Evolutionary conservation across 2,797 vertebrate genomes (phyloP), one percentile per base, ranked within the genome.

Genomic region (Sebastes minor): DNA sequence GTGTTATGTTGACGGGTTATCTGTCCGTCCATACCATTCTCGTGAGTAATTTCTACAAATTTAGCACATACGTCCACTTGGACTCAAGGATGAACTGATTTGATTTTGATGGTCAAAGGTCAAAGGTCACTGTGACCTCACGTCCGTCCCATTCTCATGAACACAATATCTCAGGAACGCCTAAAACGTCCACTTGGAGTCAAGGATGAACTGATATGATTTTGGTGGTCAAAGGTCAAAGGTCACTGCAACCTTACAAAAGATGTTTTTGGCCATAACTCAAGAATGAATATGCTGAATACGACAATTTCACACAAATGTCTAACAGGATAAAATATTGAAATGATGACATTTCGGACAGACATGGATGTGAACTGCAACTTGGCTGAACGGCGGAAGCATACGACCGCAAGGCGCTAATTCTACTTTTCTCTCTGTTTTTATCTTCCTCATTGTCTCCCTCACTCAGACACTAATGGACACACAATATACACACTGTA

Each of bases 401-500:
- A 11, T 20, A 18, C 18, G 1, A 11, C 14, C 11, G 11, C 4
- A 8, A 28, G 28, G 30, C 10, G 27, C 12, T 61, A 3, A 32
- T 32, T 60, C 2, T 0, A 32, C 16, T 30, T 63, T 65, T 46
- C 61, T 35, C 64, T 38, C 46, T 77, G 32, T 63, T 53, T 66
- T 62, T 57, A 20, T 73, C 27, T 16, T 38, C 53, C 10, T 76
- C 65, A n/a, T 59, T 56, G 33, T 28, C 60, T 70, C 25, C 46
- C 52, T 62, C 57, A 6, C 61, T 71, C 56, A 9, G 13, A 81
- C 86, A 80, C 49, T 80, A 84, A 90, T 86, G 42, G 56, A 82
- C 76, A 74, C 52, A 53, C 33, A 76, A 70, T 81, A 76, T 64
- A 66, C 77, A 71, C 71, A 59, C 23, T 42, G 38, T 23, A 71